A percentile compares a stretch with the other conserved stretches of the same genome.
phyloP scores from a whole-genome alignment of 1,140 invertebrate genomes.

The Bombus picipes region DNA sequence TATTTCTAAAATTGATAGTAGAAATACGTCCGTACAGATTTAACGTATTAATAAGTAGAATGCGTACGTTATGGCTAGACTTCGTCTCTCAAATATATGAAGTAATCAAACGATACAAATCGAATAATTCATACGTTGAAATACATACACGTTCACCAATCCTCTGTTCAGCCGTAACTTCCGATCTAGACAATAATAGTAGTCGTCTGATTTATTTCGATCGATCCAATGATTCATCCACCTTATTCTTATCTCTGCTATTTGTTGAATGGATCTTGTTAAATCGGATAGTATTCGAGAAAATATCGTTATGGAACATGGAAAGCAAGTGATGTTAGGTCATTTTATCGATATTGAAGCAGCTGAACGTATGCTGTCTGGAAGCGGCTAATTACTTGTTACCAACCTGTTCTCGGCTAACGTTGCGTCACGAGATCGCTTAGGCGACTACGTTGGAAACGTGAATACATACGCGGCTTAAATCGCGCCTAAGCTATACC shows the following conservation, averaged over 20 bases:
- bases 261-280: too few relatives aligned
- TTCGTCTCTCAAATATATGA: not conserved
- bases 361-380: not conserved
- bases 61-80: not conserved
- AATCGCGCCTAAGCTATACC: not conserved
- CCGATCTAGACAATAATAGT: not conserved
- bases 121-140: not conserved
- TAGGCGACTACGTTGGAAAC: not conserved
- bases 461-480: not conserved
- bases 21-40: not conserved
- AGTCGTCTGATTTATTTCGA: not conserved
- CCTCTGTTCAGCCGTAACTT: not conserved
- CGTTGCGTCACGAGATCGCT: not conserved
- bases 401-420: slow-evolving; percentile 1
- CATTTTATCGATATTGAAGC: not conserved
- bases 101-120: too few relatives aligned
- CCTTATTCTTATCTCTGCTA: not conserved
- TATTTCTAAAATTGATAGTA: not conserved
- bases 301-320: not conserved
- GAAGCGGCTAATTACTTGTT: slow-evolving; percentile 3
- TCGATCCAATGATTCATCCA: not conserved
- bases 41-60: not conserved
- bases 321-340: not conserved
- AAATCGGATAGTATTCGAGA: not conserved
- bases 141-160: not conserved